Percentiles rank a stretch among this genome's conserved stretches.
These are phyloP conservation scores for Machimus rusticus DNA, from an alignment of 2,888 invertebrate genomes.

Conservation along the genomic window DNA sequence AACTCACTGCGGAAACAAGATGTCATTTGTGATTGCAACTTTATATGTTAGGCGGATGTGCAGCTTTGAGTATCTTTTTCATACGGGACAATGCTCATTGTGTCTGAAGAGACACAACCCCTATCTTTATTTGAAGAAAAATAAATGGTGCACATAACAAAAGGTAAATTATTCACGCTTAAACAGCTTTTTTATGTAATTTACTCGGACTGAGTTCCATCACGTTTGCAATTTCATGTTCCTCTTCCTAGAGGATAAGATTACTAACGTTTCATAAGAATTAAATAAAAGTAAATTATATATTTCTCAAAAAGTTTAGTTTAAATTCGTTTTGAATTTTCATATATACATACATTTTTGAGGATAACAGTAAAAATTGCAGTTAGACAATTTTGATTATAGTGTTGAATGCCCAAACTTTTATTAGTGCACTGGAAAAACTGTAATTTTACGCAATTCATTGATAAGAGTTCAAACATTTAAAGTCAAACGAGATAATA, in stretches of 20 bases:
- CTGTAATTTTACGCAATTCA: no score
- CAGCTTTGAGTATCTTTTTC: not conserved
- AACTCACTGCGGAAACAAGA: conserved; percentile 2
- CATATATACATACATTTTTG: no score
- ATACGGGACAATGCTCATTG: not conserved
- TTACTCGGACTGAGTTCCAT: not conserved
- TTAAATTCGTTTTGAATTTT: no score
- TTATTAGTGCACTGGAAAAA: no score
- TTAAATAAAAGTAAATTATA: no score
- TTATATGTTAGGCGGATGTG: not conserved
- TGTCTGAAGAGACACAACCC: not conserved
- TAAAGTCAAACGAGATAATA: no score
- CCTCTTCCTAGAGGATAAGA: not conserved
- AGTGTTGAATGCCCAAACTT: no score
- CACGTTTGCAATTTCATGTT: not conserved
- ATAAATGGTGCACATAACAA: conserved; percentile 15
- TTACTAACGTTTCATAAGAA: not conserved
- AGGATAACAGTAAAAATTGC: no score
- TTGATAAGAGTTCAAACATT: no score
- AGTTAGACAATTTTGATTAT: no score
- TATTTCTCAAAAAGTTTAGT: no score
- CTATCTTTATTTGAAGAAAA: not conserved
- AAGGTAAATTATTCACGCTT: conserved; percentile 23
- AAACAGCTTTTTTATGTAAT: conserved; percentile 6
- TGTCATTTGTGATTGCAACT: conserved; percentile 36